Evolutionary conservation across 2,797 vertebrate species (phyloP).

Genomic region (Loris lydekkerianus): DNA sequence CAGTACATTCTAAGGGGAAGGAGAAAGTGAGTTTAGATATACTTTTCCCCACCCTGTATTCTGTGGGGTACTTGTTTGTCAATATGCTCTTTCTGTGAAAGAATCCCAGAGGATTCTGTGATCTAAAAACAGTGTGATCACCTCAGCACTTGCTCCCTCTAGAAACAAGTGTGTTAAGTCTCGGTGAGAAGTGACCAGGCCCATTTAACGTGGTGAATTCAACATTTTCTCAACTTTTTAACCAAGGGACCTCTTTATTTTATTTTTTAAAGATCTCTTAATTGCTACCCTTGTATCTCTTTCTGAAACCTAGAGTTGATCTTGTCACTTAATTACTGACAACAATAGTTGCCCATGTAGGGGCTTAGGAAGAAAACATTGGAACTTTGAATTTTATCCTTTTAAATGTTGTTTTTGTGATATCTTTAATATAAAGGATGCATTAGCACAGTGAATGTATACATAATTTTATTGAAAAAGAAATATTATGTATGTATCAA

Average conservation of each 20-base stretch:
- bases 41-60: background rate
- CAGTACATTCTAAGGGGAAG: too few relatives aligned
- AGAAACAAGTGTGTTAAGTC: background rate
- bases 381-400: background rate
- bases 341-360: background rate
- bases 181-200: background rate
- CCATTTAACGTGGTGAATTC: background rate
- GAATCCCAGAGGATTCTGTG: background rate
- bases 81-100: background rate
- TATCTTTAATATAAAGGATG: background rate
- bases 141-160: background rate
- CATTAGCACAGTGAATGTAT: background rate
- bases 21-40: background rate
- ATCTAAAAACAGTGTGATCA: background rate
- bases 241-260: background rate
- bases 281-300: background rate
- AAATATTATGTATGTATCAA: background rate
- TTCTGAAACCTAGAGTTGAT: slow-evolving; percentile 17
- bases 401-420: background rate
- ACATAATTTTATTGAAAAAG: background rate
- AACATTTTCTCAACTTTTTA: background rate
- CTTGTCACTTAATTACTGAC: background rate
- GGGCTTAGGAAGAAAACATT: background rate
- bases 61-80: background rate
- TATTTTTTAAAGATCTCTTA: background rate